A percentile compares a stretch with the other conserved stretches of the same genome.
phyloP scores from a whole-genome alignment of 2,797 vertebrate genomes.

The Clarias pachynema region DNA sequence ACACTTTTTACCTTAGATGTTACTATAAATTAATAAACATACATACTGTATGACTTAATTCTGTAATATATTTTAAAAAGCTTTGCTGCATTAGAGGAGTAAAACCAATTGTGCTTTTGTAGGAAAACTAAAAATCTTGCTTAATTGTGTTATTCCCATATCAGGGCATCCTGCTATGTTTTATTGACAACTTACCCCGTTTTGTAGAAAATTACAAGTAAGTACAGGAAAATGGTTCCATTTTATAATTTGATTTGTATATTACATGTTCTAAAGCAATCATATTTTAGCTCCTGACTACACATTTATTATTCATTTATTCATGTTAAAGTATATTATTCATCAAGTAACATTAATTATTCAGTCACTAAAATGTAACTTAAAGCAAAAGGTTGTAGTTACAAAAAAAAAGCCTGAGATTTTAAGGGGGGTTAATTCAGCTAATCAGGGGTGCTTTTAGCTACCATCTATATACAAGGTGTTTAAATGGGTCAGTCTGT shows the following conservation, averaged over 20 bases:
- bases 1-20: no score
- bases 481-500: background rate
- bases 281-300: background rate
- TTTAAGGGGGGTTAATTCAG: background rate
- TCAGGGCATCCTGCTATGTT: background rate
- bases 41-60: no score
- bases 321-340: slow-evolving; percentile 12
- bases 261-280: background rate
- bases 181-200: background rate
- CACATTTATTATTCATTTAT: background rate
- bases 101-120: background rate
- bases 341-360: slow-evolving; percentile 6
- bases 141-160: background rate
- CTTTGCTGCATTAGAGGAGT: background rate
- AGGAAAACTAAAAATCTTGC: background rate
- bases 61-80: background rate
- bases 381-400: background rate
- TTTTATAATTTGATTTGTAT: background rate
- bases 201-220: background rate
- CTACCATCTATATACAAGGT: background rate
- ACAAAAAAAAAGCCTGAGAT: background rate
- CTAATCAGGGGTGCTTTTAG: background rate
- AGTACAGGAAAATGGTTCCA: background rate
- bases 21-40: background rate
- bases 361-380: background rate